A percentile compares a stretch with the other conserved stretches of the same genome.
These are phyloP conservation scores for Anarhynchus alexandrinus DNA, from an alignment of 2,113 vertebrate genomes.

Conservation along the genomic window DNA sequence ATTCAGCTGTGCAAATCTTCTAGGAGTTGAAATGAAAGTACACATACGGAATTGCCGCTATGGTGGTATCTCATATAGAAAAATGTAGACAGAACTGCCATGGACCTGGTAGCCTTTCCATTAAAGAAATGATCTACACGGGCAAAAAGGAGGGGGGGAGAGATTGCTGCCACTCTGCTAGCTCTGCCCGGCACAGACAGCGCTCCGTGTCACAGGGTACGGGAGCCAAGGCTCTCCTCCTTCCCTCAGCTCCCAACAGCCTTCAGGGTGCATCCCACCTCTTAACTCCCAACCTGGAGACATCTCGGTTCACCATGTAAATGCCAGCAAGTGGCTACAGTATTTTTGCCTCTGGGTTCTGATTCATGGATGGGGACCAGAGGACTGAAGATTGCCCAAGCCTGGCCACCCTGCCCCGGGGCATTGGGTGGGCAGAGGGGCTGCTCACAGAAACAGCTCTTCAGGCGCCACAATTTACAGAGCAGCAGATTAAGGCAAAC, in stretches of 20 bases:
- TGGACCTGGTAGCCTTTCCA: background rate
- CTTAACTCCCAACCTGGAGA: background rate
- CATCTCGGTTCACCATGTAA: background rate
- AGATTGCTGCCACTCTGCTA: background rate
- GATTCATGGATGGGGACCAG: background rate
- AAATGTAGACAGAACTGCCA: background rate
- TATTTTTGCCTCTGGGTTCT: background rate
- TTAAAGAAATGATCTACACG: background rate
- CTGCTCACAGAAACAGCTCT: background rate
- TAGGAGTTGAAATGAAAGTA: background rate
- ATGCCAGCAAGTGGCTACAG: background rate
- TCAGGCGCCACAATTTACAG: background rate
- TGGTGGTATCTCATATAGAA: background rate
- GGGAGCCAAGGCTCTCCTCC: background rate
- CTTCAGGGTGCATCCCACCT: background rate
- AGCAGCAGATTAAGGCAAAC: background rate
- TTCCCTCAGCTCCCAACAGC: background rate
- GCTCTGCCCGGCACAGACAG: accelerated
- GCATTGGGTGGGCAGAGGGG: background rate
- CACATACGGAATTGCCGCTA: accelerated
- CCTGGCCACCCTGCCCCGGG: background rate
- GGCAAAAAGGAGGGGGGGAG: background rate
- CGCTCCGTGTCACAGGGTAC: accelerated
- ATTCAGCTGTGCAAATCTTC: slow-evolving; percentile 30
- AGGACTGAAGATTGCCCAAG: background rate